These are phyloP conservation scores for Monodelphis domestica DNA, from an alignment of 2,797 vertebrate genomes.

Conservation along the genomic window DNA sequence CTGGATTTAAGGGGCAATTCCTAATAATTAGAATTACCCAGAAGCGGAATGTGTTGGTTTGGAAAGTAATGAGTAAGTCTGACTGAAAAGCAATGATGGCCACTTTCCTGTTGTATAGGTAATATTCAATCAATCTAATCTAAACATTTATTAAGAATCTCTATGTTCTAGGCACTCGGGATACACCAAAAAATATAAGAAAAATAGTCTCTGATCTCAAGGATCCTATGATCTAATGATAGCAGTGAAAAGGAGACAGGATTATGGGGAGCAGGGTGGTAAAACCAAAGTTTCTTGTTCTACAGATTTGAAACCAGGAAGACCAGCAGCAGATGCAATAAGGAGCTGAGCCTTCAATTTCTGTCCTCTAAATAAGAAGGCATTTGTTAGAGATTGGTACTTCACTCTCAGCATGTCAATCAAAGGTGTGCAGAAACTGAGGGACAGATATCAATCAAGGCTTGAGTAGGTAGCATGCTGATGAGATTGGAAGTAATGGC, in stretches of 20 bases:
- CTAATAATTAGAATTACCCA: background rate
- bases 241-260: background rate
- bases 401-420: background rate
- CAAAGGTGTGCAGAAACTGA: background rate
- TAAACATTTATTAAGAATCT: background rate
- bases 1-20: background rate
- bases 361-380: background rate
- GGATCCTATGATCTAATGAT: background rate
- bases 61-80: background rate
- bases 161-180: background rate
- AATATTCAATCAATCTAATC: background rate
- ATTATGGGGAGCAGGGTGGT: background rate
- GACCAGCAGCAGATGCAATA: background rate
- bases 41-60: background rate
- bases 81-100: background rate
- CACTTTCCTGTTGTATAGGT: background rate
- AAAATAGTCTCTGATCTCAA: background rate
- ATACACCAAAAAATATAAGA: background rate
- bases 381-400: background rate
- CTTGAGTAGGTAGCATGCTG: background rate
- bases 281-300: background rate
- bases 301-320: background rate
- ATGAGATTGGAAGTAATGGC: background rate
- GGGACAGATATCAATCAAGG: background rate
- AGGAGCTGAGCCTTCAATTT: background rate